phyloP scores from a whole-genome alignment of 2,888 invertebrate genomes.

The Agonopterix subpropinquella region DNA sequence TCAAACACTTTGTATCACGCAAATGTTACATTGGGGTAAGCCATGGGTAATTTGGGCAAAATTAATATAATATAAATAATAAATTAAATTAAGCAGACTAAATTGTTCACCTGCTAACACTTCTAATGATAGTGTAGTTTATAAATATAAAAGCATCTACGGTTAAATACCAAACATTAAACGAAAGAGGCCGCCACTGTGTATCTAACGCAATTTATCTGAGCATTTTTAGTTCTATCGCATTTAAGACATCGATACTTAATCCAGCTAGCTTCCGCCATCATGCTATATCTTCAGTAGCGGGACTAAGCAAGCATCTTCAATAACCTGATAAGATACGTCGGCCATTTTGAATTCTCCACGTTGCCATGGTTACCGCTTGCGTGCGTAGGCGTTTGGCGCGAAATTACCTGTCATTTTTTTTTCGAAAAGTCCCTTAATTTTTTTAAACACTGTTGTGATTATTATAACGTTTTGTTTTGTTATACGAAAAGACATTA shows the following conservation, averaged over 20 bases:
- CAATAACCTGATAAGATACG: slow-evolving; percentile 45
- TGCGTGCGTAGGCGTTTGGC: slow-evolving; percentile 39
- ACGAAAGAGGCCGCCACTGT: background rate
- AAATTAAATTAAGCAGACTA: no score
- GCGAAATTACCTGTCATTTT: slow-evolving; percentile 1
- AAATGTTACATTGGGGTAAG: no score
- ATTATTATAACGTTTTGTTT: background rate
- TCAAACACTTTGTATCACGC: no score
- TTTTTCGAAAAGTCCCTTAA: background rate
- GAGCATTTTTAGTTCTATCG: background rate
- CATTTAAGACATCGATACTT: slow-evolving; percentile 1
- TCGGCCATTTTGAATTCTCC: slow-evolving; percentile 59
- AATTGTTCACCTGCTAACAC: no score
- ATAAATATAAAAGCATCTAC: no score
- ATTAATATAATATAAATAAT: no score
- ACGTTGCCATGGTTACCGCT: slow-evolving; percentile 53
- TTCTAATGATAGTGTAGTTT: no score
- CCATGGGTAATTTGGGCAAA: no score
- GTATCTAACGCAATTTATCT: background rate
- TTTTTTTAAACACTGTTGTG: background rate
- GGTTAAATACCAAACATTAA: no score
- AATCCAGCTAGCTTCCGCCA: slow-evolving; percentile 1
- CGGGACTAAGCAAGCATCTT: slow-evolving; percentile 21
- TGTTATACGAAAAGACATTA: no score
- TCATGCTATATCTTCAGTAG: slow-evolving; percentile 19